Conservation (phyloP, 2,797 vertebrate genomes). For the Typhlichthys subterraneus region DNA sequence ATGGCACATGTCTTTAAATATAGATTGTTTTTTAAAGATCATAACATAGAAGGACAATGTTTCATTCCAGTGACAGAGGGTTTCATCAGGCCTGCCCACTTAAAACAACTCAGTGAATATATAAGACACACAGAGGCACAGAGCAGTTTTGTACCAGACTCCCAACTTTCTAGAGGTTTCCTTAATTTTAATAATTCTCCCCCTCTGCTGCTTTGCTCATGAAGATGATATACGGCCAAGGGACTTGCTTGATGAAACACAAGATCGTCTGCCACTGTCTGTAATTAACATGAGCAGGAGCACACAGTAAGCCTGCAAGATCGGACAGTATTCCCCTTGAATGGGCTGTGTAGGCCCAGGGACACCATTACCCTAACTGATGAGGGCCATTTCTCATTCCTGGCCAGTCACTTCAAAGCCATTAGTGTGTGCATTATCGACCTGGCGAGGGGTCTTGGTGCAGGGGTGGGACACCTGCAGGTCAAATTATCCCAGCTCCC, state of each 20-base stretch:
- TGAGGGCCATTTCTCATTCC: conserved; percentile 80
- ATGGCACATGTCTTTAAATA: too few species aligned
- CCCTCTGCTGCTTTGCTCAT: conserved; percentile 37
- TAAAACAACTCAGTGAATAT: conserved; percentile 34
- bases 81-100: conserved; percentile 22
- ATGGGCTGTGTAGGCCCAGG: conserved; percentile 72
- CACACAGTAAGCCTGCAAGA: conserved; percentile 58
- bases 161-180: conserved; percentile 33
- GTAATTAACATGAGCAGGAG: conserved; percentile 78
- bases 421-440: conserved; percentile 81
- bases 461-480: conserved; percentile 75
- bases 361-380: conserved; percentile 83
- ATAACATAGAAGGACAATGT: too few species aligned
- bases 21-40: too few species aligned
- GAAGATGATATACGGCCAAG: conserved; percentile 64
- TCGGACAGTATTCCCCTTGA: conserved; percentile 74
- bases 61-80: conserved; percentile 14
- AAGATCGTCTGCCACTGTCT: conserved; percentile 61
- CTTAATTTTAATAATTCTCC: conserved; percentile 52
- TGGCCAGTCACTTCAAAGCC: conserved; percentile 73
- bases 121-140: conserved; percentile 29
- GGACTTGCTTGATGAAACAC: conserved; percentile 59
- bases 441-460: conserved; percentile 71
- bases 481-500: conserved; percentile 67
- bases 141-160: conserved; percentile 15